phyloP scores from a whole-genome alignment of 2,888 invertebrate species.

The Hesperia comma region DNA sequence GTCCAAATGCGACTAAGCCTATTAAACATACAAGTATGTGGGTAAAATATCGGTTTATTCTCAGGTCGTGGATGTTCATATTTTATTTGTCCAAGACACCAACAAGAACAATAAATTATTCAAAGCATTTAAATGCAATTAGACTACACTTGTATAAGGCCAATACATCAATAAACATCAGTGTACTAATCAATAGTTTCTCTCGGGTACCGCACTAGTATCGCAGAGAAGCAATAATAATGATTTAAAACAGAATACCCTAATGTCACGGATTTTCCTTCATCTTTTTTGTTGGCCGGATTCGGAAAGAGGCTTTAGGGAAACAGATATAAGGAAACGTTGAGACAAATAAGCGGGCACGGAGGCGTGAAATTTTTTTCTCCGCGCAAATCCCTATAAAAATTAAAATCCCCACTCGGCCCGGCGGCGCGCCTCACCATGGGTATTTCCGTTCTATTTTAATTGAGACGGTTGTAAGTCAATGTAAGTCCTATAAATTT shows the following conservation, averaged over 20 bases:
- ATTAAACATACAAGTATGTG: no score
- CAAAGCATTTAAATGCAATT: no score
- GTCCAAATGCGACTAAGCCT: no score
- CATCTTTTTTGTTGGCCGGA: slow-evolving; percentile 52
- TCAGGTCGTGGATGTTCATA: no score
- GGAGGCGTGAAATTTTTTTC: slow-evolving; percentile 55
- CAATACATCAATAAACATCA: no score
- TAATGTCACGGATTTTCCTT: slow-evolving; percentile 51
- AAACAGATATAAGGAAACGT: slow-evolving; percentile 62
- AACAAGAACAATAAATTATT: no score
- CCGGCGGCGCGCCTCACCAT: slow-evolving; percentile 50
- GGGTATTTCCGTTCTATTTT: slow-evolving; percentile 54
- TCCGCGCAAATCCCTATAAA: slow-evolving; percentile 56
- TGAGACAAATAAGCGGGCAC: slow-evolving; percentile 61
- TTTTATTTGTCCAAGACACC: no score
- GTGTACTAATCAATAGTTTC: no score
- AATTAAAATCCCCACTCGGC: slow-evolving; percentile 63
- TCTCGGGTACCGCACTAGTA: no score
- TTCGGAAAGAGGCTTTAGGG: slow-evolving; percentile 58
- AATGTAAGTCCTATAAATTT: slow-evolving; percentile 43
- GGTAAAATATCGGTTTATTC: no score
- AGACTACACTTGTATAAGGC: no score
- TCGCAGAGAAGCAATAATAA: slow-evolving; percentile 51
- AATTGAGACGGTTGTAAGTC: slow-evolving; percentile 48
- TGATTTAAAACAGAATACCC: slow-evolving; percentile 57